Percentiles rank a stretch among this genome's conserved stretches.
phyloP scores from a whole-genome alignment of 2,888 invertebrate genomes.

The Melinaea menophilus region DNA sequence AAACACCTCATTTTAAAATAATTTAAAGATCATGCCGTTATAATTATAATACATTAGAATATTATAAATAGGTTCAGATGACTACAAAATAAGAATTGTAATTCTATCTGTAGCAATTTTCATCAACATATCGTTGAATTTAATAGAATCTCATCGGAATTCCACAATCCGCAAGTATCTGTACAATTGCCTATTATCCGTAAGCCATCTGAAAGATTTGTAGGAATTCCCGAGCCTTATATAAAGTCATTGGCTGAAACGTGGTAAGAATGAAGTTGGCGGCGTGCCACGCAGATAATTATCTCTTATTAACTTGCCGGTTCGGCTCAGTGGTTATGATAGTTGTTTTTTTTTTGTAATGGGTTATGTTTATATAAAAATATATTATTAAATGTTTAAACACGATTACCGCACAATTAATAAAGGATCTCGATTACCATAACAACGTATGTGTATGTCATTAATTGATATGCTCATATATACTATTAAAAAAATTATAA shows the following conservation, averaged over 20 bases:
- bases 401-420: no score
- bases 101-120: no score
- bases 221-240: constrained; percentile 3
- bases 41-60: no score
- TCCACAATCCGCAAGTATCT: constrained; percentile 7
- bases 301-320: constrained; percentile 25
- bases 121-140: not conserved
- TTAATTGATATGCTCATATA: no score
- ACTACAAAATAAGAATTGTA: no score
- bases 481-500: no score
- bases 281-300: constrained; percentile 25
- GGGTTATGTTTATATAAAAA: no score
- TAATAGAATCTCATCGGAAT: not conserved
- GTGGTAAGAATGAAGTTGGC: constrained; percentile 22
- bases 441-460: not conserved
- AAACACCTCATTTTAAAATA: no score
- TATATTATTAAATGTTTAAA: no score
- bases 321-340: constrained; percentile 1
- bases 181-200: not conserved
- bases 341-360: not conserved
- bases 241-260: constrained; percentile 13
- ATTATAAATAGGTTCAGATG: no score
- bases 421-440: not conserved
- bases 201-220: constrained; percentile 11
- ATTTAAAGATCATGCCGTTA: no score